Evolutionary conservation across 2,113 vertebrate genomes (phyloP), one percentile per base, ranked within the genome.

Genomic region (Hiodon tergisus): DNA sequence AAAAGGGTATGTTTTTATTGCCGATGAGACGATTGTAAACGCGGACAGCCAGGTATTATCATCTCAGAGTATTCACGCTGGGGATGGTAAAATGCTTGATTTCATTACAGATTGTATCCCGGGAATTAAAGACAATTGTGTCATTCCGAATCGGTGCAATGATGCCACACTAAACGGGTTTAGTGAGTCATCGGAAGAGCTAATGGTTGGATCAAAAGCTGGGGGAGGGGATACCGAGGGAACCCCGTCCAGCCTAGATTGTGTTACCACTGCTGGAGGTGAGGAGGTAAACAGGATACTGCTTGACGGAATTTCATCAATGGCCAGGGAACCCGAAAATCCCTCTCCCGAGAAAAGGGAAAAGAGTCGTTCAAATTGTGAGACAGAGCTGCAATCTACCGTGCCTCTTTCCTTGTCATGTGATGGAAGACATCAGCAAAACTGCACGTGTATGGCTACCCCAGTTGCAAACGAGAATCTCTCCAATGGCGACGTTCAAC

Each of bases 121-220:
- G 4, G 72, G 2, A 10, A 2, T 82, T 52, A 11, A 57, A 17
- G 82, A 76, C 81, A 69, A 80, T 74, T 75, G 83, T 46, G 78
- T 79, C 61, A 16, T 79, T 69, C 77, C 83, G 1, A 80, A 74
- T 66, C 60, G 16, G 48, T 76, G 74, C 13, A 74, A 55, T 6
- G 76, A 70, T 62, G 67, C 58, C 31, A 65, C 52, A 54, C 75
- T 86, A 53, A 91, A 91, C 77, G 90, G 91, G 13, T 90, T 90
- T 58, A 76, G 76, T 59, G 89, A 88, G 74, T 77, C 83, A 72
- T 53, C 61, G 17, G 65, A 68, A 51, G 53, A 17, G 7, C 60
- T 73, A 76, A 71, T 61, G 53, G 6, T 48, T 71, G 66, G 79
- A 77, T 77, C 78, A 54, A 68, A 76, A 8, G 72, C 8, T 50